Evolutionary conservation across 2,113 vertebrate genomes (phyloP).

Genomic region (Melanocharis versteri): DNA sequence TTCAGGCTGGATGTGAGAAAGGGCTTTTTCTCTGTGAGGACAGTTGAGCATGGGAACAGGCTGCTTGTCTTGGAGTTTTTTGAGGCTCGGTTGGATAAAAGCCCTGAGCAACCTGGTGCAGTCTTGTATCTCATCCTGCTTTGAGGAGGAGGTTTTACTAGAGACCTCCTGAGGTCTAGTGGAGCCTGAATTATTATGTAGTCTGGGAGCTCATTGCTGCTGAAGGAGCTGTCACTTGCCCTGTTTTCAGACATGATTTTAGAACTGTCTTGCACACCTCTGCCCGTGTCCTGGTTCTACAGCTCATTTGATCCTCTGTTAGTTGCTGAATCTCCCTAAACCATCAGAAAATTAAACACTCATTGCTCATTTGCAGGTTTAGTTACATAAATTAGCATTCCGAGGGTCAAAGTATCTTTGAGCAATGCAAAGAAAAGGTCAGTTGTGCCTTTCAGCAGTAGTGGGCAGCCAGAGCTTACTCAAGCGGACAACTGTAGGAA

Average conservation of each 20-base stretch:
- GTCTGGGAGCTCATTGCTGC: not conserved
- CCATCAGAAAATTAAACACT: not conserved
- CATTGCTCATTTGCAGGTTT: not conserved
- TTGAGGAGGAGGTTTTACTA: not conserved
- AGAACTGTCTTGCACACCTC: not conserved
- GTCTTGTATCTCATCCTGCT: not conserved
- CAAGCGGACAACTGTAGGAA: not conserved
- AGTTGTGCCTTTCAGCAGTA: not conserved
- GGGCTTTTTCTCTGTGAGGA: not conserved
- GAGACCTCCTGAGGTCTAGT: not conserved
- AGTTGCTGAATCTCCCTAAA: not conserved
- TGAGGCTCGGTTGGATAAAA: not conserved
- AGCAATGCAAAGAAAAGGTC: not conserved
- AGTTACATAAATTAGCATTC: not conserved
- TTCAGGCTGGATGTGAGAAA: not conserved
- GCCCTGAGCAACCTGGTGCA: not conserved
- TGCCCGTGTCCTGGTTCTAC: not conserved
- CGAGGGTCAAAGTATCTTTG: not conserved
- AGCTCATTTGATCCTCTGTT: not conserved
- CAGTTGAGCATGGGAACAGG: not conserved
- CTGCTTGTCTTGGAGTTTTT: not conserved
- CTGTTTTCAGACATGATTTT: not conserved
- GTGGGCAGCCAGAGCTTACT: not conserved
- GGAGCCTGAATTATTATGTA: not conserved
- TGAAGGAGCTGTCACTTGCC: not conserved